Conservation (phyloP, 2,797 vertebrate species). For the Sebastes melanostomus region DNA sequence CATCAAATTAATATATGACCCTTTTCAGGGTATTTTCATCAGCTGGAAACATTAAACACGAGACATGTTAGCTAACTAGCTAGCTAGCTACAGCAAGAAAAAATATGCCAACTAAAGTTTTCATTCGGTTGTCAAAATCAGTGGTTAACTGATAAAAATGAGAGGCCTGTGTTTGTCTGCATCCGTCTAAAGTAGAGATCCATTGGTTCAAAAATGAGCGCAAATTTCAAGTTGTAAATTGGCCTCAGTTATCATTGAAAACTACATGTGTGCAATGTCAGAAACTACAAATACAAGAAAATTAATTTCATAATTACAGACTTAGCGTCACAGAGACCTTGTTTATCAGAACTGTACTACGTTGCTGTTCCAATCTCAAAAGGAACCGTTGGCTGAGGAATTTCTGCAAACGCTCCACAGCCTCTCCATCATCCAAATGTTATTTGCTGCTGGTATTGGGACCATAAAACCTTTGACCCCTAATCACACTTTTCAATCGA, state of each 20-base stretch:
- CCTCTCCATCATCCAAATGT: neutral
- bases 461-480: constrained; percentile 13
- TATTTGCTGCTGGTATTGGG: constrained; percentile 4
- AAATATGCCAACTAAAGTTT: too few relatives aligned
- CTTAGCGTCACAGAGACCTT: neutral
- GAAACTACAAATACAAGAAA: neutral
- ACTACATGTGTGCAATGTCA: neutral
- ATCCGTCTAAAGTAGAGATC: neutral
- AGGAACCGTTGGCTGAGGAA: neutral
- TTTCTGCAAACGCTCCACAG: neutral
- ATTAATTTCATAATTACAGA: neutral
- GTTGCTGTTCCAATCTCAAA: neutral
- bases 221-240: neutral
- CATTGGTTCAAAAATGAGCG: too few relatives aligned
- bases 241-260: neutral
- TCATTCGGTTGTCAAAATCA: too few relatives aligned
- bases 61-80: too few relatives aligned
- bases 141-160: too few relatives aligned
- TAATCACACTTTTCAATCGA: constrained; percentile 10
- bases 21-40: too few relatives aligned
- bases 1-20: too few relatives aligned
- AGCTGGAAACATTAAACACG: too few relatives aligned
- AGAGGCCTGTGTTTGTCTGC: neutral
- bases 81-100: too few relatives aligned
- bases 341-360: neutral